phyloP scores from a whole-genome alignment of 2,797 vertebrate genomes.

The Acrocephalus scirpaceus region DNA sequence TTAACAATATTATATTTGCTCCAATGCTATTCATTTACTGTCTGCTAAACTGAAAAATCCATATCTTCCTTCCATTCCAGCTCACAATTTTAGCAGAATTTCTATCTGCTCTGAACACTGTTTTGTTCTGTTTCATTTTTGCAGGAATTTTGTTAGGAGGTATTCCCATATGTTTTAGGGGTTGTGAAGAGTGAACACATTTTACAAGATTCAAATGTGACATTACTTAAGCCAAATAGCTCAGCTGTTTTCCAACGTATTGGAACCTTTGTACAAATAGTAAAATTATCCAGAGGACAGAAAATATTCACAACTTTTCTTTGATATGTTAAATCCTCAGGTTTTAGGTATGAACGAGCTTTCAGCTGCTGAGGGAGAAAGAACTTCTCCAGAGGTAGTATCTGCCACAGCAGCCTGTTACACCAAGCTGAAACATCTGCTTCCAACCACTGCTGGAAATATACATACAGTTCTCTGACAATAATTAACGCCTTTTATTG shows the following conservation, averaged over 20 bases:
- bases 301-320: not conserved
- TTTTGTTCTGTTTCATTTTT: not conserved
- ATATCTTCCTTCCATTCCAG: not conserved
- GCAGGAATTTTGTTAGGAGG: not conserved
- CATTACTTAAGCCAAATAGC: not conserved
- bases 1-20: not conserved
- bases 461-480: not conserved
- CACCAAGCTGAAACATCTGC: not conserved
- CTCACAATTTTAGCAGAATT: not conserved
- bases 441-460: not conserved
- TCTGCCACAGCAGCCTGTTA: not conserved
- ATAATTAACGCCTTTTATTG: not conserved
- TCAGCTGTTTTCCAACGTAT: not conserved
- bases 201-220: conserved; percentile 10
- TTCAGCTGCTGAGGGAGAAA: not conserved
- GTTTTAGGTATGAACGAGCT: not conserved
- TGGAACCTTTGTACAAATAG: not conserved
- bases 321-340: not conserved
- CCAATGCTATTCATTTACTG: not conserved
- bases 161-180: not conserved
- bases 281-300: not conserved
- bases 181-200: not conserved
- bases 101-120: not conserved
- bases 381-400: not conserved
- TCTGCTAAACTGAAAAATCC: not conserved